phyloP scores from a whole-genome alignment of 2,797 vertebrate species.

The Cuniculus paca region DNA sequence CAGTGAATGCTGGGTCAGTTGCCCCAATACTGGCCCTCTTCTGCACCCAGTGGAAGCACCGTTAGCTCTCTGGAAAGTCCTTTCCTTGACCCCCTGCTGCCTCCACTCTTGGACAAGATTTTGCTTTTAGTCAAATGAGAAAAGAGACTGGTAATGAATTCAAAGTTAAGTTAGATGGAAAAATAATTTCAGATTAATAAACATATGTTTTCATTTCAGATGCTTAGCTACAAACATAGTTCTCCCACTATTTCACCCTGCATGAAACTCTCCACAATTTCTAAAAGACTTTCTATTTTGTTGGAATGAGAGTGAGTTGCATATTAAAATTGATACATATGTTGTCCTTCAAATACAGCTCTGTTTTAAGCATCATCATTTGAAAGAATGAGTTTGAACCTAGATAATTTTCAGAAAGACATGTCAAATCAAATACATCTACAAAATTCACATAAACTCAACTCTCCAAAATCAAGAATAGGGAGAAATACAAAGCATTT shows the following conservation, averaged over 20 bases:
- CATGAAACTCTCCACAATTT: background rate
- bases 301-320: background rate
- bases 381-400: background rate
- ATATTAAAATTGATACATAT: background rate
- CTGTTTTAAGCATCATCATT: background rate
- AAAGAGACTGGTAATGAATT: background rate
- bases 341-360: background rate
- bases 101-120: background rate
- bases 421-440: background rate
- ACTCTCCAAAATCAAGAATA: background rate
- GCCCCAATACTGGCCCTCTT: background rate
- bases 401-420: background rate
- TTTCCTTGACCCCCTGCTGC: background rate
- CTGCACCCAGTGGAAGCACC: background rate
- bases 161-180: background rate
- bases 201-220: background rate
- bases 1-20: conserved; percentile 52
- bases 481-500: background rate
- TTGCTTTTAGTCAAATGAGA: background rate
- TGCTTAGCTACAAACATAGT: background rate
- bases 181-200: background rate
- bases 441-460: background rate
- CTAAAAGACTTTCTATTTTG: background rate
- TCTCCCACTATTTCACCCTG: background rate
- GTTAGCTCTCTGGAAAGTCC: background rate